A percentile compares a stretch with the other conserved stretches of the same genome.
phyloP scores from a whole-genome alignment of 2,113 vertebrate species.

The Cryptomyrus ogoouensis region DNA sequence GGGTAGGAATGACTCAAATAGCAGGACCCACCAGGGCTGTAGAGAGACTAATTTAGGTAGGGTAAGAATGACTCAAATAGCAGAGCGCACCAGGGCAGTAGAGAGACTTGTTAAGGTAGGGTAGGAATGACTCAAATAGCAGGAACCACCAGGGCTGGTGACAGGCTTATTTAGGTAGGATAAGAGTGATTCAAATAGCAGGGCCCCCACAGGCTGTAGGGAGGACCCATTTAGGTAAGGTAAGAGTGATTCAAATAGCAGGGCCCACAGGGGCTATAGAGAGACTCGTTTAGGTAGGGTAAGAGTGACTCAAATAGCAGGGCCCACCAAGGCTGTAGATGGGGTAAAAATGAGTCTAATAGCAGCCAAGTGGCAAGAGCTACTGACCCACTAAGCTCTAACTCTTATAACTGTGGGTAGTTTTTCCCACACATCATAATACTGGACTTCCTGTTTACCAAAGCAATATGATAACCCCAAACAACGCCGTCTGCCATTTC shows the following conservation, averaged over 20 bases:
- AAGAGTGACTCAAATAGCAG: neutral
- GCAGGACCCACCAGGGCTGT: fast-evolving
- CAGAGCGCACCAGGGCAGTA: too few species aligned
- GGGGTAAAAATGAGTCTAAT: too few species aligned
- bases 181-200: neutral
- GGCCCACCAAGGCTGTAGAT: too few species aligned
- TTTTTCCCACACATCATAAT: neutral
- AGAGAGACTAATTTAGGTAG: neutral
- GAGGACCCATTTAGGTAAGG: too few species aligned
- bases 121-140: neutral
- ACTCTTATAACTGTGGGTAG: neutral
- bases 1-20: neutral
- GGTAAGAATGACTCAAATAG: neutral
- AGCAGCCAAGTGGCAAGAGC: neutral
- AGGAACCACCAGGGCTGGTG: neutral
- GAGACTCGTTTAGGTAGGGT: neutral
- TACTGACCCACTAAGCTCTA: neutral
- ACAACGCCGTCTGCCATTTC: neutral
- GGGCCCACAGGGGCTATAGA: neutral
- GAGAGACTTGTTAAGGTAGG: too few species aligned
- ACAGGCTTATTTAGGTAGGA: neutral
- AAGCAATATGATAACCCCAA: neutral
- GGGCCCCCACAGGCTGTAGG: too few species aligned
- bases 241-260: neutral
- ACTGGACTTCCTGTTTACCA: neutral